A percentile compares a stretch with the other conserved stretches of the same genome.
phyloP scores from a whole-genome alignment of 2,888 invertebrate genomes.

The Spodoptera exigua region DNA sequence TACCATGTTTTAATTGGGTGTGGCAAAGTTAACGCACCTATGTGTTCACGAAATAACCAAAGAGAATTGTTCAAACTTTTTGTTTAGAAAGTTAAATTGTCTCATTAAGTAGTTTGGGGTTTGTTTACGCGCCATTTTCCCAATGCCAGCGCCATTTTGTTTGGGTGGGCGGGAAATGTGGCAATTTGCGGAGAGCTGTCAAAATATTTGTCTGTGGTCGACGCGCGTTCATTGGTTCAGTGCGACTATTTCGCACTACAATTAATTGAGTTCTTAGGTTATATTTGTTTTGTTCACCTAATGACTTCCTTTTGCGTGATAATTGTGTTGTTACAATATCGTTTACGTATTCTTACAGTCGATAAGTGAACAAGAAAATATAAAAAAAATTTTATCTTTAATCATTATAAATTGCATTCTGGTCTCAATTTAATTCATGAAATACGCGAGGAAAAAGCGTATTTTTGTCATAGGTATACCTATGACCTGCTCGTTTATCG shows the following conservation, averaged over 20 bases:
- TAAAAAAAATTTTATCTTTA: too few species aligned
- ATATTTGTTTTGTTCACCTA: slow-evolving; percentile 8
- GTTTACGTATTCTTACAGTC: too few species aligned
- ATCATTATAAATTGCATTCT: too few species aligned
- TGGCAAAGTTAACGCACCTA: slow-evolving; percentile 5
- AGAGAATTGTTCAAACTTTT: slow-evolving; percentile 10
- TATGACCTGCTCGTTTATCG: too few species aligned
- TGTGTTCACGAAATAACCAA: neutral
- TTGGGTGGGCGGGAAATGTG: slow-evolving; percentile 13
- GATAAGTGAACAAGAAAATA: too few species aligned
- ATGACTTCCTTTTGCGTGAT: slow-evolving; percentile 19
- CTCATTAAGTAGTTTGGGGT: slow-evolving; percentile 42
- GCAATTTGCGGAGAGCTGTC: slow-evolving; percentile 33
- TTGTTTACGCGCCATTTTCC: slow-evolving; percentile 16
- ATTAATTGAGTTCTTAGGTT: slow-evolving; percentile 11
- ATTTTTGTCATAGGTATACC: too few species aligned
- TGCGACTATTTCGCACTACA: slow-evolving; percentile 16
- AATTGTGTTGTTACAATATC: slow-evolving; percentile 9
- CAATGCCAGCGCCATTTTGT: slow-evolving; percentile 9
- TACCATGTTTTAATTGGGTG: slow-evolving; percentile 18
- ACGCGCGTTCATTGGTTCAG: slow-evolving; percentile 20
- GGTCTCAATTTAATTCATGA: too few species aligned
- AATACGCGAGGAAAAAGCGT: too few species aligned
- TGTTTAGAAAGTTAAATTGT: slow-evolving; percentile 45
- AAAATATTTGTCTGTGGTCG: slow-evolving; percentile 41